Evolutionary conservation across 92 coral and sea anemone species (phyloP).

Genomic region (Hydrozoanthus gracilis): DNA sequence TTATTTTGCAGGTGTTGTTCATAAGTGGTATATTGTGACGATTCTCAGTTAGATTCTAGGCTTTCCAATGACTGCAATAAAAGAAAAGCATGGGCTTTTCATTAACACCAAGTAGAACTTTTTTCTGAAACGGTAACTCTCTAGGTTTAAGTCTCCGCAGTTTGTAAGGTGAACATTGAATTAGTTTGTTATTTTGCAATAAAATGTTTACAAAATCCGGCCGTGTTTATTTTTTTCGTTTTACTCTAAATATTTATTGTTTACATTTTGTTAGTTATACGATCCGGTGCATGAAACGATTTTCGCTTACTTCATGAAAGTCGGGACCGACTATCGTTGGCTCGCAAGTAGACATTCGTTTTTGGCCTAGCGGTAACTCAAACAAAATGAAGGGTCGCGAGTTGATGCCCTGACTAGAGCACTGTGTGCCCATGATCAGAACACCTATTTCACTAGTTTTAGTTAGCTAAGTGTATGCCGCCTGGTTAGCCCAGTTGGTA

Average conservation of each 20-base stretch:
- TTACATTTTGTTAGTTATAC: background rate
- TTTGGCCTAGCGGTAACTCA: too few relatives aligned
- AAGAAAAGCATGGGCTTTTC: background rate
- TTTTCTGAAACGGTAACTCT: background rate
- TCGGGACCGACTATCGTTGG: too few relatives aligned
- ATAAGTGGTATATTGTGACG: background rate
- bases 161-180: constrained; percentile 1
- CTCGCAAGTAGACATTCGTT: too few relatives aligned
- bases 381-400: too few relatives aligned
- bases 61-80: background rate
- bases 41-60: background rate
- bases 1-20: background rate
- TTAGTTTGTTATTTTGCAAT: background rate
- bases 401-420: too few relatives aligned
- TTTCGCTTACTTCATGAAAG: too few relatives aligned
- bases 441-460: too few relatives aligned
- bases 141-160: background rate
- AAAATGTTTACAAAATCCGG: constrained; percentile 6
- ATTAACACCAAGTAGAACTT: background rate
- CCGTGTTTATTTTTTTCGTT: constrained; percentile 1
- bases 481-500: too few relatives aligned
- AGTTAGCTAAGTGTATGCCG: too few relatives aligned
- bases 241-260: constrained; percentile 4
- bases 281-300: too few relatives aligned
- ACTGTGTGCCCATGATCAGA: too few relatives aligned